Conservation (phyloP, 2,113 vertebrate species). For the Xiphias gladius region DNA sequence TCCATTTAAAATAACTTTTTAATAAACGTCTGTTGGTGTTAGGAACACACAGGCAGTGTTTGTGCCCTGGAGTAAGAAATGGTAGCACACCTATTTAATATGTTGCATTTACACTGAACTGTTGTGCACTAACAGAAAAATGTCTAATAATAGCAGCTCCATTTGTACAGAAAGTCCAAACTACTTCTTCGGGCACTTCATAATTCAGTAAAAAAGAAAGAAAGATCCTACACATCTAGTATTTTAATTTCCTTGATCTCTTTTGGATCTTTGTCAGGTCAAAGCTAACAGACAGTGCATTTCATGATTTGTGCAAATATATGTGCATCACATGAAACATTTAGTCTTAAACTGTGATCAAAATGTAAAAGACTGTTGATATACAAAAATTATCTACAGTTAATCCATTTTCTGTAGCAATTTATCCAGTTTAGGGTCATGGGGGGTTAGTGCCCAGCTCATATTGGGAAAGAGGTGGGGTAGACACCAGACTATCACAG, state of each 20-base stretch:
- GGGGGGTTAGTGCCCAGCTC: neutral
- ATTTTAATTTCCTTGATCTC: neutral
- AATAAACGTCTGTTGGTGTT: neutral
- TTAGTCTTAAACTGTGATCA: too few relatives aligned
- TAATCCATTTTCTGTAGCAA: too few relatives aligned
- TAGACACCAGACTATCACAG: neutral
- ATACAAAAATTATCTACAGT: too few relatives aligned
- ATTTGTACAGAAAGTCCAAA: too few relatives aligned
- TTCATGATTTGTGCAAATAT: too few relatives aligned
- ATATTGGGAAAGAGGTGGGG: neutral
- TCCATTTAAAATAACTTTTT: neutral
- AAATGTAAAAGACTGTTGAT: too few relatives aligned
- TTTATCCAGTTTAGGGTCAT: neutral
- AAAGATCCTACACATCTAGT: neutral
- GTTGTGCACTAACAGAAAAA: neutral
- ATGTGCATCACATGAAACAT: too few relatives aligned
- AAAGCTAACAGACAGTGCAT: too few relatives aligned
- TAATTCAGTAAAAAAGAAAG: too few relatives aligned
- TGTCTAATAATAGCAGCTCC: too few relatives aligned
- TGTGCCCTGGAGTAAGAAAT: neutral
- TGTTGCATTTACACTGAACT: neutral
- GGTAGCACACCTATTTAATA: neutral
- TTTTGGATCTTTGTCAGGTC: too few relatives aligned
- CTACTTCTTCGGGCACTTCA: too few relatives aligned
- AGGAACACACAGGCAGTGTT: neutral